Conservation (phyloP, 2,113 vertebrate genomes). For the Calonectris borealis region DNA sequence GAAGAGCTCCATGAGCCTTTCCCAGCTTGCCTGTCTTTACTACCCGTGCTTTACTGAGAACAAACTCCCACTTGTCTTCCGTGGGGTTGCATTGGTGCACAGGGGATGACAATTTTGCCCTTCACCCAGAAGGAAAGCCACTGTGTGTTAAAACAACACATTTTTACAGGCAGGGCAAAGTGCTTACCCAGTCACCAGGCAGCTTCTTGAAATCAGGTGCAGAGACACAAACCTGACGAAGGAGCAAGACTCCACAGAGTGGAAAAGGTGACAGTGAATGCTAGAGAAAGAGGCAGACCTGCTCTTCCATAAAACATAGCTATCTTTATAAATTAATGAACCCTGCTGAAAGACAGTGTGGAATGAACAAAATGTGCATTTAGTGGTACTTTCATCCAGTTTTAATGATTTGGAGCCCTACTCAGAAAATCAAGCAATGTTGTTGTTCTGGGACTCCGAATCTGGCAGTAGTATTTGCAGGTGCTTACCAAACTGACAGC, state of each 20-base stretch:
- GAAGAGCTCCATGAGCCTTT: neutral
- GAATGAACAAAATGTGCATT: neutral
- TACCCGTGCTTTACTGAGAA: neutral
- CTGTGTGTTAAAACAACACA: neutral
- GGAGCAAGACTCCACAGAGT: neutral
- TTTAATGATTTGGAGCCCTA: neutral
- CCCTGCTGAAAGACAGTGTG: neutral
- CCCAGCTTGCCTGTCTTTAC: neutral
- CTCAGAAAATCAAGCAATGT: neutral
- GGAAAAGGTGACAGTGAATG: neutral
- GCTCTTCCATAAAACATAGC: neutral
- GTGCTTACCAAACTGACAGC: neutral
- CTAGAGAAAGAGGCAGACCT: neutral
- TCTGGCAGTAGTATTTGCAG: neutral
- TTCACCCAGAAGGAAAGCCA: neutral
- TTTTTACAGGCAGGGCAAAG: neutral
- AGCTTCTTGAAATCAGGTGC: neutral
- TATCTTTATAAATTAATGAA: neutral
- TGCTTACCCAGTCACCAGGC: neutral
- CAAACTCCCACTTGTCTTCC: neutral
- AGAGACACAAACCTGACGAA: neutral
- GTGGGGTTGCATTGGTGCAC: neutral
- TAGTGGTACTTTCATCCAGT: neutral
- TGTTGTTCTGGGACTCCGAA: neutral
- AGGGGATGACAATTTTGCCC: neutral